Base-by-base conservation (phyloP, 2,797 vertebrate genomes). In the Chrosomus eos region DNA sequence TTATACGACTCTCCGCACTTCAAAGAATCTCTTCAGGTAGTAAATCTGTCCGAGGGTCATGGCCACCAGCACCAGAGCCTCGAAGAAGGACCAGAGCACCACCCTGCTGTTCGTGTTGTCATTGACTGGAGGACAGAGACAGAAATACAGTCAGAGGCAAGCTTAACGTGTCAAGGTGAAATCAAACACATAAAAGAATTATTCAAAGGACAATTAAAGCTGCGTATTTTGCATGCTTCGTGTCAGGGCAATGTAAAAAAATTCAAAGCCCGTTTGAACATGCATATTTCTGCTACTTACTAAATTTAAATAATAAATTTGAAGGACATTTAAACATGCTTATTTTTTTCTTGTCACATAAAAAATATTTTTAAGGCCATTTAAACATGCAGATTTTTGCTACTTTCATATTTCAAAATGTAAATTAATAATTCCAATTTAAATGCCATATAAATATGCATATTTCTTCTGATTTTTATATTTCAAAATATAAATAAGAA, bases 91-190 rank as follows among this genome's bases (percentile, higher is more conserved):
- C 98, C 98, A 99, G 81, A 99, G 97, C 85, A 99, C 98, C 94
- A 99, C 98, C 94, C 98, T 95, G 96, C 98, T 99, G 95, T 99
- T 99, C 86, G 98, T 99, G 96, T 99, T 99, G 97, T 99, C 98
- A 8, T 99, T 99, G 92, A 99, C 98, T 99, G 90, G 90, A 71
- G 85, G 58, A 66, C 10, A 19, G 1, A 73, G 5, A 78, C 45
- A 53, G 48, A 33, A 33, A 45, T n/a, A 21, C 40, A 3, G n/a
- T 62, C 26, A 62, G n/a, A 60, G 60, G 18, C 23, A 26, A 60
- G 48, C 13, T 53, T 23, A 55, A 6, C 2, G 14, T 16, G 70
- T 33, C 18, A n/a, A 53, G 4, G 19, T 38, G 7, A 43, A n/a
- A 38, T 74, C 6, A 53, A 53, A 75, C 1, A 13, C 5, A 5